These are phyloP conservation scores for Chesias legatella DNA, from an alignment of 2,888 invertebrate species.

Conservation along the genomic window DNA sequence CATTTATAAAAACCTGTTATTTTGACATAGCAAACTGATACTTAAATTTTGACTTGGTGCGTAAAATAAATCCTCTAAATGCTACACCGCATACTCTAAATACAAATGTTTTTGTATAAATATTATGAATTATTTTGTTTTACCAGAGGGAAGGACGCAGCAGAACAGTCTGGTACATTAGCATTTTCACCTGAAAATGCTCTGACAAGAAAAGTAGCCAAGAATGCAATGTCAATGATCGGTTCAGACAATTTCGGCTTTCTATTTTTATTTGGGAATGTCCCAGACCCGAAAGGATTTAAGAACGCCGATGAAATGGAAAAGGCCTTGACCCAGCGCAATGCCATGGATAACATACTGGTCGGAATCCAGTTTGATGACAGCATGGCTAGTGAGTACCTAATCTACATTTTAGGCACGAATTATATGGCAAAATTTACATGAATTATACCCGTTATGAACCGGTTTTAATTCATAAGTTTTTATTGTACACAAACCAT, in stretches of 20 bases:
- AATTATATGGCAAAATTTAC: neutral
- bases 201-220: constrained; percentile 57
- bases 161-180: constrained; percentile 51
- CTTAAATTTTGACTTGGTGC: too few species aligned
- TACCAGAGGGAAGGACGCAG: constrained; percentile 51
- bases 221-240: constrained; percentile 58
- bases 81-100: too few species aligned
- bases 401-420: neutral
- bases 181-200: constrained; percentile 71
- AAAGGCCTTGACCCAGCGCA: constrained; percentile 59
- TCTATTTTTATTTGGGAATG: constrained; percentile 51
- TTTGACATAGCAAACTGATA: too few species aligned
- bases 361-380: constrained; percentile 72
- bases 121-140: neutral
- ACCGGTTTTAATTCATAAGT: too few species aligned
- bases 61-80: too few species aligned
- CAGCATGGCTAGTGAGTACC: constrained; percentile 62
- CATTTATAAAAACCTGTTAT: too few species aligned
- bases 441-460: too few species aligned
- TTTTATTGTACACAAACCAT: too few species aligned
- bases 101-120: too few species aligned
- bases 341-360: constrained; percentile 64
- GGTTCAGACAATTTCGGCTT: constrained; percentile 62
- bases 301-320: constrained; percentile 60
- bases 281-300: constrained; percentile 62